Evolutionary conservation across 2,113 vertebrate genomes (phyloP).

Genomic region (Meleagris gallopavo): DNA sequence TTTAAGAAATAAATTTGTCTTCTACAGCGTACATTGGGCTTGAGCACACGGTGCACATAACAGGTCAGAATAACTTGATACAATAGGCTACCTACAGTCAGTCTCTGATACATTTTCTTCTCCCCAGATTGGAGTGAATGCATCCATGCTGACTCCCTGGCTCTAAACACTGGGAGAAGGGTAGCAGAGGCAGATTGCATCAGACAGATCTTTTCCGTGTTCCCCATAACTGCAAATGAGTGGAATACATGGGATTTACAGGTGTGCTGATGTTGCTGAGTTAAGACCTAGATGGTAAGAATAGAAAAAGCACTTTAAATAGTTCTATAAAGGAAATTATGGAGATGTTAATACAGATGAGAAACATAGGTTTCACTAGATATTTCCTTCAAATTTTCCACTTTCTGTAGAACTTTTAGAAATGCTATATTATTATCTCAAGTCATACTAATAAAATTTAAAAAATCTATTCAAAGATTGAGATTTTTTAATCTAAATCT

Average conservation of each 20-base stretch:
- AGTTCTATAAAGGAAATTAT: neutral
- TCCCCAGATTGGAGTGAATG: neutral
- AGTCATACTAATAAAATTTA: neutral
- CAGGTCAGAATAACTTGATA: neutral
- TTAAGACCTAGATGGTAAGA: neutral
- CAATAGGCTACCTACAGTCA: accelerated
- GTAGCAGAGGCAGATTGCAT: neutral
- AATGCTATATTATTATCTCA: neutral
- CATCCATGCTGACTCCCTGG: neutral
- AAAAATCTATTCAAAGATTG: neutral
- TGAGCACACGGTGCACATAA: neutral
- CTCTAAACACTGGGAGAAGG: neutral
- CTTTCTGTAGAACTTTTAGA: neutral
- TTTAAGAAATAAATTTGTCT: neutral
- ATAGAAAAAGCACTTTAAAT: neutral
- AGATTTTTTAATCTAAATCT: neutral
- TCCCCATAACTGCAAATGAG: neutral
- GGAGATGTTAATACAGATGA: neutral
- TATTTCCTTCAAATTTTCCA: neutral
- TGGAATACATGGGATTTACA: neutral
- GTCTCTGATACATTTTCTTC: neutral
- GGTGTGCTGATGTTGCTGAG: neutral
- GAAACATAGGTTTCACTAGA: neutral
- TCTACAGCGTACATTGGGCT: neutral
- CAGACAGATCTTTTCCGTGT: neutral